A percentile compares a stretch with the other conserved stretches of the same genome.
Conservation (phyloP, 2,888 invertebrate species). For the Camptogramma bilineatum region DNA sequence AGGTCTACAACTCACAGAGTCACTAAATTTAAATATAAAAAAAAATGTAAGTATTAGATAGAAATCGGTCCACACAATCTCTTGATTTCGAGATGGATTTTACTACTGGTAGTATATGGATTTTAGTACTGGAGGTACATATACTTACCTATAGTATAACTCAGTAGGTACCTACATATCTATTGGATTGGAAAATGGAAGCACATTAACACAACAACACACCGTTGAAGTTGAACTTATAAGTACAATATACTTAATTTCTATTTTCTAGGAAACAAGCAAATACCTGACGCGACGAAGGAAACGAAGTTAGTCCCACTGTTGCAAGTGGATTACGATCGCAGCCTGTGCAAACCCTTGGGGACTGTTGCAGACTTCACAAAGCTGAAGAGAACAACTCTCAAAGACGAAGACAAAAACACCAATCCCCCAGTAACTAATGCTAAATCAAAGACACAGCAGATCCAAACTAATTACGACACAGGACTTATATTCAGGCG, state of each 20-base stretch:
- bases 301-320: slow-evolving; percentile 70
- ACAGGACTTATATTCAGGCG: slow-evolving; percentile 61
- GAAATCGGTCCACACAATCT: too few relatives aligned
- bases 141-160: too few relatives aligned
- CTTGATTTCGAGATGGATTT: too few relatives aligned
- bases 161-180: too few relatives aligned
- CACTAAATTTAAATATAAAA: too few relatives aligned
- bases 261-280: slow-evolving; percentile 77
- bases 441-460: slow-evolving; percentile 36
- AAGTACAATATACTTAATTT: too few relatives aligned
- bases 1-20: too few relatives aligned
- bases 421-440: slow-evolving; percentile 39
- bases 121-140: background rate
- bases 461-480: slow-evolving; percentile 38
- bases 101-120: too few relatives aligned
- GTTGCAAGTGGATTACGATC: slow-evolving; percentile 80
- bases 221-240: too few relatives aligned
- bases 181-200: slow-evolving; percentile 16
- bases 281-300: slow-evolving; percentile 54
- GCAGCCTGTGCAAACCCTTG: slow-evolving; percentile 75
- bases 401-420: slow-evolving; percentile 30
- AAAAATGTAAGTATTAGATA: too few relatives aligned
- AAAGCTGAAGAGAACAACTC: slow-evolving; percentile 52
- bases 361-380: slow-evolving; percentile 73
- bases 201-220: slow-evolving; percentile 24